These are phyloP conservation scores for Euplagia quadripunctaria DNA, from an alignment of 2,888 invertebrate species.

Conservation along the genomic window DNA sequence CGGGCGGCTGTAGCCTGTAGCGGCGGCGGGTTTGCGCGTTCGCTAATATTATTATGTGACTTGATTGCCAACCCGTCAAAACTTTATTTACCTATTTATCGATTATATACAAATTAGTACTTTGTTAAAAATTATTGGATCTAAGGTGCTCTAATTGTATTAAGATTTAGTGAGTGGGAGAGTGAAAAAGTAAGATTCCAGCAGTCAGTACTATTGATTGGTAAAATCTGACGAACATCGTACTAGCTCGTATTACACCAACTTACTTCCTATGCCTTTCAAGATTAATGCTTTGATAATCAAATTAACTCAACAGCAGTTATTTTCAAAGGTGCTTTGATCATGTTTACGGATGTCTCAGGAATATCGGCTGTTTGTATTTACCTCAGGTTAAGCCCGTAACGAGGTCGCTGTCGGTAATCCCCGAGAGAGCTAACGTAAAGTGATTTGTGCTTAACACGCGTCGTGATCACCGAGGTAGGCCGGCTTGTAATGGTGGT, in stretches of 20 bases:
- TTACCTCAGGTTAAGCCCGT: conserved; percentile 42
- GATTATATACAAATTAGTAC: not conserved
- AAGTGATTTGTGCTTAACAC: conserved; percentile 61
- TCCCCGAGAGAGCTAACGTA: conserved; percentile 43
- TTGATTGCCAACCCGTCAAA: no score
- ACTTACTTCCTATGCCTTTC: not conserved
- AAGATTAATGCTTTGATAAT: conserved; percentile 3
- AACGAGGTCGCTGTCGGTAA: conserved; percentile 45
- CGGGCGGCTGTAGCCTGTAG: no score
- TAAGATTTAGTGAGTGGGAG: not conserved
- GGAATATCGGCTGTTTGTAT: conserved; percentile 27
- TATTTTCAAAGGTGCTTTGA: conserved; percentile 5
- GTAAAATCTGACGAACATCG: not conserved
- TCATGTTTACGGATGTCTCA: conserved; percentile 18
- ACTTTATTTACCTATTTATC: not conserved
- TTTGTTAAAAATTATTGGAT: not conserved
- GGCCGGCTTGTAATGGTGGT: conserved; percentile 55
- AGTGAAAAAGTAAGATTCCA: not conserved
- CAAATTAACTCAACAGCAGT: not conserved
- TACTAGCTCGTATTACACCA: not conserved
- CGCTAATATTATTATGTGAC: no score
- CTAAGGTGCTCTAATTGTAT: not conserved
- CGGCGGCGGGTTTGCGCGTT: no score
- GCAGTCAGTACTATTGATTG: not conserved
- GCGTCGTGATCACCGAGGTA: conserved; percentile 44